Conservation (phyloP, 2,797 vertebrate species). For the Benthosema pterotum region DNA sequence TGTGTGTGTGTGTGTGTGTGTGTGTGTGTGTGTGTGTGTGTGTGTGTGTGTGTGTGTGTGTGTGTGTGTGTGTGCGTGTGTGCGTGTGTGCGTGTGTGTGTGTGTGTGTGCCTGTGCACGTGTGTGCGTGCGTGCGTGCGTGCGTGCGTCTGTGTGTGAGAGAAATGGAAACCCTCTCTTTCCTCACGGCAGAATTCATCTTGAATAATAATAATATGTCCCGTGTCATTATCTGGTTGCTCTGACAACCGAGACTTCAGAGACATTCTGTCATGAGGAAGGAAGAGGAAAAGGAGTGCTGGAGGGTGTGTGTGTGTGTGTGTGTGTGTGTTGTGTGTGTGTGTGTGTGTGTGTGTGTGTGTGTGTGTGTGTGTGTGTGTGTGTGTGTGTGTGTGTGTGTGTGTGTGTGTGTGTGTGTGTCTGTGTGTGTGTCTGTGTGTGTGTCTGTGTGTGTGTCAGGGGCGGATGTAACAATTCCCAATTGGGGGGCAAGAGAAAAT, state of each 20-base stretch:
- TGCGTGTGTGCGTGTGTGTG: not conserved
- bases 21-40: too few species aligned
- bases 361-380: too few species aligned
- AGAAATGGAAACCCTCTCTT: not conserved
- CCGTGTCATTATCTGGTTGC: constrained; percentile 51
- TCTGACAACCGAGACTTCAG: constrained; percentile 58
- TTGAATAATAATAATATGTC: constrained; percentile 43
- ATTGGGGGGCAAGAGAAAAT: too few species aligned
- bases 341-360: too few species aligned
- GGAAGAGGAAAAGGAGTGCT: not conserved
- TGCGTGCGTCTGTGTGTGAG: not conserved
- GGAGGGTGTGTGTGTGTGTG: too few species aligned
- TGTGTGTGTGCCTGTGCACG: constrained; percentile 10
- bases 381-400: too few species aligned
- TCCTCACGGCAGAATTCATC: constrained; percentile 16
- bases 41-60: not conserved
- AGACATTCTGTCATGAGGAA: constrained; percentile 38
- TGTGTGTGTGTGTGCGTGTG: not conserved
- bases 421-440: too few species aligned
- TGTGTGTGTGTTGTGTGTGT: too few species aligned
- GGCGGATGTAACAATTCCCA: too few species aligned
- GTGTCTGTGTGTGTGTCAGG: too few species aligned
- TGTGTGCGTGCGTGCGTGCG: constrained; percentile 7
- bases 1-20: too few species aligned
- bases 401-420: too few species aligned